A percentile compares a stretch with the other conserved stretches of the same genome.
Conservation (phyloP, 2,888 invertebrate genomes). For the Endotricha flammealis region DNA sequence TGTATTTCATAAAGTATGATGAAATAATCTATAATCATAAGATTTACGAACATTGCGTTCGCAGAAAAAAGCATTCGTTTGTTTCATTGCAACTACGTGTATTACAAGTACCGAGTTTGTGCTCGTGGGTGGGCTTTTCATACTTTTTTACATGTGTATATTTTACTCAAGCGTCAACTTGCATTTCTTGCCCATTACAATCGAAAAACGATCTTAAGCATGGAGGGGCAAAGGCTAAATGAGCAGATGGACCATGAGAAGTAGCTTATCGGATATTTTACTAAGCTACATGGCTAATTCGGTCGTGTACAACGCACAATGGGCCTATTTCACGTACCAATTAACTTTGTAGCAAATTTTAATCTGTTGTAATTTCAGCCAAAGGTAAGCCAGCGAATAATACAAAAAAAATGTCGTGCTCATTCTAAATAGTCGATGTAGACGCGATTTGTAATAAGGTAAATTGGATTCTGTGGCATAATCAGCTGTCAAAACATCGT, state of each 20-base stretch:
- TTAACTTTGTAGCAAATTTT: slow-evolving; percentile 55
- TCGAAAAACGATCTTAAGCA: slow-evolving; percentile 52
- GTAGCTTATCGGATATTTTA: slow-evolving; percentile 54
- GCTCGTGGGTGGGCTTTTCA: slow-evolving; percentile 66
- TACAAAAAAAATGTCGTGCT: background rate
- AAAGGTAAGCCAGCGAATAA: background rate
- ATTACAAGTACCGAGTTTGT: slow-evolving; percentile 29
- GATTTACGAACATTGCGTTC: too few species aligned
- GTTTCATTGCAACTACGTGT: slow-evolving; percentile 27
- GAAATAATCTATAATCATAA: too few species aligned
- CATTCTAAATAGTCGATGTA: too few species aligned
- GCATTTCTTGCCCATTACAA: slow-evolving; percentile 39
- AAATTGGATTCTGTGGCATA: slow-evolving; percentile 10
- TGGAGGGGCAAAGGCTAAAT: slow-evolving; percentile 35
- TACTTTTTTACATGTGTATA: slow-evolving; percentile 62
- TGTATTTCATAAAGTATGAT: too few species aligned
- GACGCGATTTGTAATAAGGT: background rate
- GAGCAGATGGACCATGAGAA: slow-evolving; percentile 32
- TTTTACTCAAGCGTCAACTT: slow-evolving; percentile 57
- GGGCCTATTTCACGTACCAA: slow-evolving; percentile 68
- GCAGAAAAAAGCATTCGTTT: slow-evolving; percentile 27
- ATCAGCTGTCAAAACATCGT: slow-evolving; percentile 15
- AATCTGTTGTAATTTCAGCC: slow-evolving; percentile 8
- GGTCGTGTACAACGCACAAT: slow-evolving; percentile 61
- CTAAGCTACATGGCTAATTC: slow-evolving; percentile 60